Evolutionary conservation across 2,797 vertebrate genomes (phyloP).

Genomic region (Sparus aurata): DNA sequence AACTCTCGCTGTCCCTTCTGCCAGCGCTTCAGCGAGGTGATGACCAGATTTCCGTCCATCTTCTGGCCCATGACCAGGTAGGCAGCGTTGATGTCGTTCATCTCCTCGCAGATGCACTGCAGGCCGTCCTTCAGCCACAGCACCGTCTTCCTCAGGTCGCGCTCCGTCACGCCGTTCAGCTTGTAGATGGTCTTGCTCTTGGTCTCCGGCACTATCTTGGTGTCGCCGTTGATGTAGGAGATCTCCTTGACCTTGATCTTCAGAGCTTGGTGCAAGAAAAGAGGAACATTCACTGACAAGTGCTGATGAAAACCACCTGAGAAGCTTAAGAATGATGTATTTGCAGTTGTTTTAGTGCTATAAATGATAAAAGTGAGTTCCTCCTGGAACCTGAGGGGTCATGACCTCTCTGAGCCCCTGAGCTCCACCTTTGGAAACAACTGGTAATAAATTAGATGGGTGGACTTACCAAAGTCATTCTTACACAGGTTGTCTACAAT

Average conservation of each 20-base stretch:
- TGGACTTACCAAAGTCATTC: slow-evolving; percentile 97
- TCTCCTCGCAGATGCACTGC: slow-evolving; percentile 97
- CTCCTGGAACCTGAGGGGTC: slow-evolving; percentile 3
- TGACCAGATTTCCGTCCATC: slow-evolving; percentile 94
- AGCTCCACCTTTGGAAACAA: background rate
- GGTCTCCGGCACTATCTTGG: slow-evolving; percentile 96
- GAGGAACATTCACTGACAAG: slow-evolving; percentile 14
- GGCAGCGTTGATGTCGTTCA: slow-evolving; percentile 96
- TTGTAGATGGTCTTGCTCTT: slow-evolving; percentile 99
- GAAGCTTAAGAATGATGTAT: background rate
- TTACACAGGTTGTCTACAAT: slow-evolving; percentile 98
- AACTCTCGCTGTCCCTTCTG: slow-evolving; percentile 96
- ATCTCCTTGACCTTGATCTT: slow-evolving; percentile 99
- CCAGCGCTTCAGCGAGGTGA: slow-evolving; percentile 98
- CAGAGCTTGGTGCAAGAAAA: slow-evolving; percentile 84
- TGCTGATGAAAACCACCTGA: slow-evolving; percentile 28
- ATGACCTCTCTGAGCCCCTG: slow-evolving; percentile 5
- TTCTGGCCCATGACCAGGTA: slow-evolving; percentile 99
- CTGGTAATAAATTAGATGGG: background rate
- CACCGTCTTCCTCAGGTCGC: slow-evolving; percentile 92
- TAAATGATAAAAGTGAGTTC: background rate
- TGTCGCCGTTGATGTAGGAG: slow-evolving; percentile 97
- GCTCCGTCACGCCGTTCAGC: slow-evolving; percentile 94
- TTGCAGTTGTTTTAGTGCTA: background rate
- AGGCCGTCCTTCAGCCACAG: slow-evolving; percentile 97